These are phyloP conservation scores for Arrhopalites spinosus DNA, from an alignment of 2,888 invertebrate genomes.

Conservation along the genomic window DNA sequence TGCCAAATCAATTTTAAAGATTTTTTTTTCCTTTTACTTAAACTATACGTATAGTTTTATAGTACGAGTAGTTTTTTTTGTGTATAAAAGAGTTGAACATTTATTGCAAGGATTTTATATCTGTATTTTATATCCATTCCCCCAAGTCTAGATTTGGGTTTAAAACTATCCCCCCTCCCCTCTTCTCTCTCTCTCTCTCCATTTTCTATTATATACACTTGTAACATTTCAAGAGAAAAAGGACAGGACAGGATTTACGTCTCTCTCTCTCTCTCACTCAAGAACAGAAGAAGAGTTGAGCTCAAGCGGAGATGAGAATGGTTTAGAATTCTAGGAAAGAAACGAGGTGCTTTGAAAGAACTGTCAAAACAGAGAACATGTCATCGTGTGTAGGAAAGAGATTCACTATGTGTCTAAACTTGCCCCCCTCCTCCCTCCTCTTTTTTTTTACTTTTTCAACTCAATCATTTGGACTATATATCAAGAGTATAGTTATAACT, in stretches of 20 bases:
- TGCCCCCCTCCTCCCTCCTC: too few species aligned
- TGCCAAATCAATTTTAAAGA: constrained; percentile 21
- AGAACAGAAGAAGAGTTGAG: background rate
- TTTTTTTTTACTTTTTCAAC: background rate
- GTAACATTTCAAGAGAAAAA: too few species aligned
- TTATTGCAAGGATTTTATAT: background rate
- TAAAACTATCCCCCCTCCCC: background rate
- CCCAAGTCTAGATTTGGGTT: background rate
- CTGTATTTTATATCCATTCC: background rate
- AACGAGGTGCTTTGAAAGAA: constrained; percentile 3
- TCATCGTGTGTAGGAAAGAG: background rate
- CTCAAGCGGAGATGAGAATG: constrained; percentile 9
- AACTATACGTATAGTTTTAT: too few species aligned
- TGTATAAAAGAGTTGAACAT: too few species aligned
- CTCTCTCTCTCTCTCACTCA: background rate
- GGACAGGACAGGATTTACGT: constrained; percentile 16
- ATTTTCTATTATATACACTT: background rate
- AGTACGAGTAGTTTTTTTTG: too few species aligned
- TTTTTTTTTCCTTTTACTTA: background rate
- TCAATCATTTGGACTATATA: background rate
- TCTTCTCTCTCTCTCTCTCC: background rate
- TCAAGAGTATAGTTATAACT: background rate
- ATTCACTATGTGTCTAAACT: too few species aligned
- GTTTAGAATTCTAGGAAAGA: constrained; percentile 3
- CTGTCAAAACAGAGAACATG: constrained; percentile 21